These are phyloP conservation scores for Mixornis gularis DNA, from an alignment of 2,113 vertebrate genomes.

Conservation along the genomic window DNA sequence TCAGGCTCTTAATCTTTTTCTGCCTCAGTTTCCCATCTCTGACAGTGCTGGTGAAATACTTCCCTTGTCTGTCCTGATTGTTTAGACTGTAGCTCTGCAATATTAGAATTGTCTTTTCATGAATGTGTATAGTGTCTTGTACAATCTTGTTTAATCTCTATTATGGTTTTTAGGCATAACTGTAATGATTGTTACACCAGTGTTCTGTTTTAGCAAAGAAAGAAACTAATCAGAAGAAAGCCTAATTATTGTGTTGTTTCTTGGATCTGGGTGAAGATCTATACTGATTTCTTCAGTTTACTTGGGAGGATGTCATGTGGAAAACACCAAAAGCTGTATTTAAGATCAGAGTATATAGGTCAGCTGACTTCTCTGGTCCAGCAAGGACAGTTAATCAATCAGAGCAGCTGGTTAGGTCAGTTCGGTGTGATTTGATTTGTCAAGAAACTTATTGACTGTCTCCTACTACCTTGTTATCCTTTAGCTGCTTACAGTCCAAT, in stretches of 20 bases:
- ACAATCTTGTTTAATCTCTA: background rate
- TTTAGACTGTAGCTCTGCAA: background rate
- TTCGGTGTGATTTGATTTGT: background rate
- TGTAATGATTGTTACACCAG: background rate
- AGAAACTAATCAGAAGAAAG: background rate
- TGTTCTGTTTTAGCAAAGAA: background rate
- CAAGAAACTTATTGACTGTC: background rate
- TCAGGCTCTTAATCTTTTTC: conserved; percentile 28
- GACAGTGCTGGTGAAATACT: background rate
- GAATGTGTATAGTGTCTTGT: background rate
- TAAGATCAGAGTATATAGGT: background rate
- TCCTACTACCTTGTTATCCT: background rate
- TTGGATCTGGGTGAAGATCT: background rate
- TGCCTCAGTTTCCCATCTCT: conserved; percentile 52
- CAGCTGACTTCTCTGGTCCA: background rate
- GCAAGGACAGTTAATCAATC: background rate
- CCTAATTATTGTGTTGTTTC: background rate
- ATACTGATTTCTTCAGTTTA: background rate
- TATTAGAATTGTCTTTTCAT: conserved; percentile 3
- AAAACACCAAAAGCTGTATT: background rate
- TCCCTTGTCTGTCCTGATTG: conserved; percentile 14
- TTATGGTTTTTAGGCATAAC: background rate
- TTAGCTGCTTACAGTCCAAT: background rate
- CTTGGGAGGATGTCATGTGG: background rate
- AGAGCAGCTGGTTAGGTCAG: background rate